Evolutionary conservation across 1,140 invertebrate species (phyloP).

Genomic region (Hypsibius dujardini): DNA sequence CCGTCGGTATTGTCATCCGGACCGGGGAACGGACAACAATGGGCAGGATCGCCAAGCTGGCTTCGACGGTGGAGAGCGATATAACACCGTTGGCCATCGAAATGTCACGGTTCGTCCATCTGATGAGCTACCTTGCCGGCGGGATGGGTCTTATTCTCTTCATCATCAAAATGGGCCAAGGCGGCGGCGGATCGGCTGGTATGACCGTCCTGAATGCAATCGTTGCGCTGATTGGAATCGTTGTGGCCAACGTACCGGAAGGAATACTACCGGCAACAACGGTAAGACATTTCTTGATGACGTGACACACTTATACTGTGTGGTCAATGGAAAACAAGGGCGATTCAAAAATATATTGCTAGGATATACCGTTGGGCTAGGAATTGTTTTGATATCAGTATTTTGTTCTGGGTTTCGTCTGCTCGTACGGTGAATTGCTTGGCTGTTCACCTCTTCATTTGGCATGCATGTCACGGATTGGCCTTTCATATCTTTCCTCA

Average conservation of each 20-base stretch:
- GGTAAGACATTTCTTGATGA: conserved; percentile 18
- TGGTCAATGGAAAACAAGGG: no score
- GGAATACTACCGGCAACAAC: conserved; percentile 28
- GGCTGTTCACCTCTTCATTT: no score
- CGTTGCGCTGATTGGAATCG: neutral
- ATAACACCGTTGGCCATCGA: neutral
- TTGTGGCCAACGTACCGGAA: conserved; percentile 20
- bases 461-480: no score
- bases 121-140: neutral
- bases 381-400: conserved; percentile 12
- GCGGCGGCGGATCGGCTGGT: no score
- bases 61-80: neutral
- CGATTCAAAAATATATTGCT: no score
- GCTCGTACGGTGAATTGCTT: no score
- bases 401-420: conserved; percentile 14
- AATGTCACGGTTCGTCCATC: neutral
- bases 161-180: neutral
- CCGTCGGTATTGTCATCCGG: conserved; percentile 28
- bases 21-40: conserved; percentile 28
- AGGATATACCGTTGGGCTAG: conserved; percentile 21
- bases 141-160: neutral
- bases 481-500: no score
- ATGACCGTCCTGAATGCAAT: neutral
- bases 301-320: no score
- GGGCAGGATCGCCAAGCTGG: conserved; percentile 14